Conservation (phyloP, 2,113 vertebrate genomes). For the Phrynocephalus versicolor region DNA sequence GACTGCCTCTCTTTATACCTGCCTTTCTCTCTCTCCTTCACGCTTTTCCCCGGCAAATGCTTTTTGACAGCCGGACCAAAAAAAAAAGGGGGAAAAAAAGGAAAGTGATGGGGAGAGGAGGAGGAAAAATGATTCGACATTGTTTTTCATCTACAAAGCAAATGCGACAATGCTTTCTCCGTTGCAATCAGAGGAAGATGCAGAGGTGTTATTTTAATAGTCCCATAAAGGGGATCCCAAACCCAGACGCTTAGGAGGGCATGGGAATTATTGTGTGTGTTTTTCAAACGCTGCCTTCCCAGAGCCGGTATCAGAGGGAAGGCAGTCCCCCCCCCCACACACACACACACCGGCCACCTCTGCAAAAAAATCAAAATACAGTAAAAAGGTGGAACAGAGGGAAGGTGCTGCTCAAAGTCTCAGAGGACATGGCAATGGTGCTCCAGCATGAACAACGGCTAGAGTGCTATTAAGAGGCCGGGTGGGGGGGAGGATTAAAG, state of each 20-base stretch:
- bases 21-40: neutral
- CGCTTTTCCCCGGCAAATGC: neutral
- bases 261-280: accelerated
- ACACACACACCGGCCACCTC: neutral
- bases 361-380: neutral
- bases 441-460: conserved; percentile 51
- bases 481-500: conserved; percentile 63
- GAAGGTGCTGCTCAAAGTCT: neutral
- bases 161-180: accelerated
- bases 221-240: neutral
- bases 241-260: neutral
- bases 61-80: accelerated
- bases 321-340: no score
- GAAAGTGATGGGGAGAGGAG: accelerated
- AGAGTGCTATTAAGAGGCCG: conserved; percentile 60
- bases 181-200: accelerated
- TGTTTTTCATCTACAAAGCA: accelerated
- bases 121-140: accelerated
- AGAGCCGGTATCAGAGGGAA: no score
- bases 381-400: neutral
- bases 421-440: conserved; percentile 40
- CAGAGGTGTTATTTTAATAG: accelerated
- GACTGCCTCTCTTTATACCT: neutral
- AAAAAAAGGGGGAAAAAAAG: neutral
- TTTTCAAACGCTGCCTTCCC: neutral